These are phyloP conservation scores for Elaphurus davidianus DNA, from an alignment of 2,113 vertebrate species.

Conservation along the genomic window DNA sequence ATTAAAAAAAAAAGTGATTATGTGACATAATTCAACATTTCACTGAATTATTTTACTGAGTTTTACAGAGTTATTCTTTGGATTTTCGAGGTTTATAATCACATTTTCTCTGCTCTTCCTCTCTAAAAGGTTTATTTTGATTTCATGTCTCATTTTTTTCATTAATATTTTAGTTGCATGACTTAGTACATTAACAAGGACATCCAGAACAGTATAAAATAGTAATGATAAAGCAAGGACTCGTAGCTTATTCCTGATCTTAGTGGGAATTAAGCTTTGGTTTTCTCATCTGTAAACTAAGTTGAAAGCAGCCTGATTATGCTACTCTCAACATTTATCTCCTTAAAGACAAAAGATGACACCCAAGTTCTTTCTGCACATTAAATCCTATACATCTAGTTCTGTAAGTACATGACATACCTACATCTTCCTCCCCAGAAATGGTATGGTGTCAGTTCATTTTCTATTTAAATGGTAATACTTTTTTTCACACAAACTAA, in stretches of 20 bases:
- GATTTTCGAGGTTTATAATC: neutral
- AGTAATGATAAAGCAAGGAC: neutral
- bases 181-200: neutral
- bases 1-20: neutral
- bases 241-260: neutral
- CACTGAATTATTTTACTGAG: neutral
- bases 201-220: neutral
- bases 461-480: neutral
- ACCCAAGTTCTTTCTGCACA: neutral
- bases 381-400: neutral
- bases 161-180: neutral
- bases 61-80: neutral
- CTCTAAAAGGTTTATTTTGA: neutral
- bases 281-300: neutral
- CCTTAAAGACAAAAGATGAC: neutral
- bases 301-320: neutral
- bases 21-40: neutral
- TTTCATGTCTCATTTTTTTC: neutral
- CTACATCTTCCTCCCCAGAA: neutral
- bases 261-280: neutral
- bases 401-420: neutral
- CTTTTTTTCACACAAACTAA: slow-evolving; percentile 4
- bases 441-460: neutral
- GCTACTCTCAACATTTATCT: neutral
- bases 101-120: neutral